A percentile compares a stretch with the other conserved stretches of the same genome.
Conservation (phyloP, 2,113 vertebrate species). For the Corvus moneduloides region DNA sequence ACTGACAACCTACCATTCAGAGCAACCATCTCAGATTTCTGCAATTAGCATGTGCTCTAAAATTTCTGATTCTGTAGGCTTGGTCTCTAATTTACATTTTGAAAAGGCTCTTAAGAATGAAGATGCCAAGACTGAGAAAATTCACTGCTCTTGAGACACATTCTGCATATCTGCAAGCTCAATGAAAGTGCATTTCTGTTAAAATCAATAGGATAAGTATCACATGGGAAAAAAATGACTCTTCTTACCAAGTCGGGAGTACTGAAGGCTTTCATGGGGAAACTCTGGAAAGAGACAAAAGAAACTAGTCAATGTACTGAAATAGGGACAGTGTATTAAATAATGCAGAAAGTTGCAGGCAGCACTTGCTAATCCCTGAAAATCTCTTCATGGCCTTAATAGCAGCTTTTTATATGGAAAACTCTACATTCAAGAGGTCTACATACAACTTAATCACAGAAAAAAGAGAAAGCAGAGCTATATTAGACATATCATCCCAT, state of each 20-base stretch:
- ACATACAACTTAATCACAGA: conserved; percentile 9
- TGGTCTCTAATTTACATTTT: conserved; percentile 50
- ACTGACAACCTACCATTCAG: conserved; percentile 46
- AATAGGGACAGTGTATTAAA: not conserved
- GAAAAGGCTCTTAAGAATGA: conserved; percentile 43
- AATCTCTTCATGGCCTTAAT: conserved; percentile 32
- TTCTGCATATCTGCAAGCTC: not conserved
- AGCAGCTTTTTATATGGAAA: conserved; percentile 35
- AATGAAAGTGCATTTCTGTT: not conserved
- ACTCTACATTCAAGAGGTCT: conserved; percentile 6
- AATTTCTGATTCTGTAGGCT: not conserved
- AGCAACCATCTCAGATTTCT: conserved; percentile 13
- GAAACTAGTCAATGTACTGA: not conserved
- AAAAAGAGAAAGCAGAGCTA: not conserved
- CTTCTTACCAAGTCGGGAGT: conserved; percentile 37
- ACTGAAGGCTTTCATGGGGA: not conserved
- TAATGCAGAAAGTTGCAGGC: not conserved
- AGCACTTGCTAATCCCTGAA: conserved; percentile 23
- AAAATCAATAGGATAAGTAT: not conserved
- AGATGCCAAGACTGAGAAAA: not conserved
- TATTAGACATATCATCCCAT: not conserved
- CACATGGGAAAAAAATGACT: not conserved
- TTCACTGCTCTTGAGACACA: not conserved
- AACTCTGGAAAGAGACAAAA: conserved; percentile 41
- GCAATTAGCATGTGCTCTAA: conserved; percentile 31